These are phyloP conservation scores for Kryptolebias ocellatus DNA, from an alignment of 2,797 vertebrate species.

Conservation along the genomic window DNA sequence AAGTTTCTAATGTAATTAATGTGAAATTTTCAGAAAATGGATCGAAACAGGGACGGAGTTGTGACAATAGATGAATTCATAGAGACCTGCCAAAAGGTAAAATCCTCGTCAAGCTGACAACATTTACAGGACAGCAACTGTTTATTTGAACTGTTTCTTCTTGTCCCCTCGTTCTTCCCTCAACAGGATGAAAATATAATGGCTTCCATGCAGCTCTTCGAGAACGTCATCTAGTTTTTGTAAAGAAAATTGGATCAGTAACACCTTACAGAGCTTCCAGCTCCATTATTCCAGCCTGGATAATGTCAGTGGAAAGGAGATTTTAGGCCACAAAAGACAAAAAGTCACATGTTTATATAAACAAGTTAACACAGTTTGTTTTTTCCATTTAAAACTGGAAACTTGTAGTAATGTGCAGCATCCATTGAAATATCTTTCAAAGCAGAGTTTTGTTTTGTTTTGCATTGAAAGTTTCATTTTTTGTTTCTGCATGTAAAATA, in stretches of 20 bases:
- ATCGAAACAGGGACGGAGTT: conserved; percentile 93
- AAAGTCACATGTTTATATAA: conserved; percentile 31
- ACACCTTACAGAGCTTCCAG: conserved; percentile 31
- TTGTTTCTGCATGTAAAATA: conserved; percentile 30
- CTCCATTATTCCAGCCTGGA: conserved; percentile 11
- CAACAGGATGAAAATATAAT: conserved; percentile 94
- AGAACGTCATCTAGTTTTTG: conserved; percentile 88
- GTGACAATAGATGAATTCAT: conserved; percentile 97
- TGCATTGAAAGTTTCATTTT: conserved; percentile 48
- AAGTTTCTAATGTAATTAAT: neutral
- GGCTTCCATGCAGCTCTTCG: conserved; percentile 96
- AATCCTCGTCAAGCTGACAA: neutral
- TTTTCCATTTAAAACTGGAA: conserved; percentile 25
- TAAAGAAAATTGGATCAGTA: neutral
- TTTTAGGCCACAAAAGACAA: conserved; percentile 22
- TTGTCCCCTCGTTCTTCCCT: conserved; percentile 12
- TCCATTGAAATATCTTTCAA: conserved; percentile 25
- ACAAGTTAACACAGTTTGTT: neutral
- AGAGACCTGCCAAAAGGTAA: conserved; percentile 94
- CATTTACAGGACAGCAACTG: neutral
- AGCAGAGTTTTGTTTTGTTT: conserved; percentile 29
- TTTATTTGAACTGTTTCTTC: neutral
- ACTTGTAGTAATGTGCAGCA: conserved; percentile 28
- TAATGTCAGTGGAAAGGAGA: conserved; percentile 10
- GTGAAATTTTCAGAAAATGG: conserved; percentile 89